Percentiles rank a stretch among this genome's conserved stretches.
Evolutionary conservation across 2,797 vertebrate species (phyloP).

Genomic region (Leuciscus waleckii): DNA sequence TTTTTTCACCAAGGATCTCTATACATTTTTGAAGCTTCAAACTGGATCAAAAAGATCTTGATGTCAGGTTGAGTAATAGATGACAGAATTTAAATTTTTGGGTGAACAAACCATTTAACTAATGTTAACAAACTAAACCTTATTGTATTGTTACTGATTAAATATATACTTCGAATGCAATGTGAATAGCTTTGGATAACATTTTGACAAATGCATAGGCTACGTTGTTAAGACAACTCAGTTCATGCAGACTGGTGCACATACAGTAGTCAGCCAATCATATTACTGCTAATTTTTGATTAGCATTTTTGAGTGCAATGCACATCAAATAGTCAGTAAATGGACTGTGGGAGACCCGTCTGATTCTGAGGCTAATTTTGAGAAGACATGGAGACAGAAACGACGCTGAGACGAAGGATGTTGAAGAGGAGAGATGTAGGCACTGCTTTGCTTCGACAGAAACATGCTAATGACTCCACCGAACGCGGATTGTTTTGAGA

Average conservation of each 20-base stretch:
- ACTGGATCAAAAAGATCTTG: no score
- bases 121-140: neutral
- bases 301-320: neutral
- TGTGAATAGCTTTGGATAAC: neutral
- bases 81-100: no score
- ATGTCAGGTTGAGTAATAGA: no score
- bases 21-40: no score
- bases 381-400: neutral
- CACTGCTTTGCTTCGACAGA: constrained; percentile 53
- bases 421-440: neutral
- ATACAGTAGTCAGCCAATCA: neutral
- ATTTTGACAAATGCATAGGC: neutral
- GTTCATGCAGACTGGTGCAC: neutral
- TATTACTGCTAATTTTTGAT: neutral
- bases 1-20: no score
- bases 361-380: neutral
- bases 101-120: no score
- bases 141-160: neutral
- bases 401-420: constrained; percentile 33
- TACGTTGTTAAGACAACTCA: neutral
- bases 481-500: neutral
- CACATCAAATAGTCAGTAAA: neutral
- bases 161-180: neutral
- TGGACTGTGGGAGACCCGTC: neutral
- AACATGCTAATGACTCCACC: constrained; percentile 68